Percentiles rank a stretch among this genome's conserved stretches.
phyloP scores from a whole-genome alignment of 2,113 vertebrate genomes.

The Megaceryle torquata region DNA sequence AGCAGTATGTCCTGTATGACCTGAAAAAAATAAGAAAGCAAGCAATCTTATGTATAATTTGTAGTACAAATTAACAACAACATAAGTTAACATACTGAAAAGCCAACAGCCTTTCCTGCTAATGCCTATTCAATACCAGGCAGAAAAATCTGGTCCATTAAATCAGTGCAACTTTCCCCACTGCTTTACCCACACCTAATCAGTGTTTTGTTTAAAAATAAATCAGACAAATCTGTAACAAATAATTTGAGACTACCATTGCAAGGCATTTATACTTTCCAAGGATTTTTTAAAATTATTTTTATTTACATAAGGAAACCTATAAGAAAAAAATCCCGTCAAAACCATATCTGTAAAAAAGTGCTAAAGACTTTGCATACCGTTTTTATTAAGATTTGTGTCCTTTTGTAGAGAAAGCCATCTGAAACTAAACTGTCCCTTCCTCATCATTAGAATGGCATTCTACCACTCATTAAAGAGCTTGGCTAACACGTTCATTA shows the following conservation, averaged over 20 bases:
- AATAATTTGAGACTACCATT: not conserved
- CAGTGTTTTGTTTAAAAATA: not conserved
- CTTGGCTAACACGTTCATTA: not conserved
- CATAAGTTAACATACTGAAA: not conserved
- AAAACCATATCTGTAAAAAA: not conserved
- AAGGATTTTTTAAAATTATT: not conserved
- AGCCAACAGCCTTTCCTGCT: not conserved
- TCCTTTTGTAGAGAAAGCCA: not conserved
- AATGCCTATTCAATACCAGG: not conserved
- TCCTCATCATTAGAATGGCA: not conserved
- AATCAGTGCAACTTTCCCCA: not conserved
- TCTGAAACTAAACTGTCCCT: not conserved
- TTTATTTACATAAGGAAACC: not conserved
- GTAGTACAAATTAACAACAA: not conserved
- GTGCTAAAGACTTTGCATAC: not conserved
- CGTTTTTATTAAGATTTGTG: not conserved
- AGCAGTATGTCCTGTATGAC: conserved; percentile 68
- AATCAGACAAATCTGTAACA: not conserved
- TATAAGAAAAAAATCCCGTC: not conserved
- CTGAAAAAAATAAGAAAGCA: conserved; percentile 35
- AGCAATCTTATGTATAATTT: not conserved
- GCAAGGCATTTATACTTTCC: not conserved
- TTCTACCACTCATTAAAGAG: not conserved
- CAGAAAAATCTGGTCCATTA: not conserved
- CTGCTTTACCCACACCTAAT: not conserved